Conservation (phyloP, 2,888 invertebrate genomes). For the Drosophila ustulata region DNA sequence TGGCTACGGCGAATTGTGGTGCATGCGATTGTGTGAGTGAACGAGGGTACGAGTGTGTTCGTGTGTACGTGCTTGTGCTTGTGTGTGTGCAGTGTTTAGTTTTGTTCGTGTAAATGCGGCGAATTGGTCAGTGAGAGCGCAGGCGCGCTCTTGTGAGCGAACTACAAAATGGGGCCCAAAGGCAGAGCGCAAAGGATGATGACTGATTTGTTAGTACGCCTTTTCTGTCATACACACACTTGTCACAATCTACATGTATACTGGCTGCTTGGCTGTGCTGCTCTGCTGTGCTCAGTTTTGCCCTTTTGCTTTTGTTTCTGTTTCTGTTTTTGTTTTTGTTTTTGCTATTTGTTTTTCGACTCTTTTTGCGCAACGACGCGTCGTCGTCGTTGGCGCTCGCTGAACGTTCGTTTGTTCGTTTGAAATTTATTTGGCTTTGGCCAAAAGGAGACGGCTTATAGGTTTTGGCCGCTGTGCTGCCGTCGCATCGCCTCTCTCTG, state of each 20-base stretch:
- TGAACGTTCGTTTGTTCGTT: slow-evolving; percentile 68
- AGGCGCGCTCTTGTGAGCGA: slow-evolving; percentile 61
- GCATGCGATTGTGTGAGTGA: slow-evolving; percentile 37
- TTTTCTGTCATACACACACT: slow-evolving; percentile 84
- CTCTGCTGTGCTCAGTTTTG: slow-evolving; percentile 41
- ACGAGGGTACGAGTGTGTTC: slow-evolving; percentile 3
- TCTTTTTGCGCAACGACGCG: slow-evolving; percentile 63
- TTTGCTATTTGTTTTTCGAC: slow-evolving; percentile 60
- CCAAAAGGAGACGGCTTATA: slow-evolving; percentile 84
- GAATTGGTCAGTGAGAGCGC: slow-evolving; percentile 66
- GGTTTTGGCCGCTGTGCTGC: slow-evolving; percentile 68
- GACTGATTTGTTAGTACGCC: slow-evolving; percentile 85
- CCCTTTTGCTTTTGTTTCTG: slow-evolving; percentile 19
- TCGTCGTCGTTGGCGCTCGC: slow-evolving; percentile 52
- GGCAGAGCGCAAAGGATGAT: slow-evolving; percentile 77
- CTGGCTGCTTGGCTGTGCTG: slow-evolving; percentile 35
- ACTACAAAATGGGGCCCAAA: slow-evolving; percentile 67
- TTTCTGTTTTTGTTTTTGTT: slow-evolving; percentile 54
- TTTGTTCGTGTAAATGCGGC: slow-evolving; percentile 49
- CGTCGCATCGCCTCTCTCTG: slow-evolving; percentile 59
- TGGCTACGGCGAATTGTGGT: slow-evolving; percentile 54
- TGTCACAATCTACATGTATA: slow-evolving; percentile 63
- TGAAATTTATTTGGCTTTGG: slow-evolving; percentile 84
- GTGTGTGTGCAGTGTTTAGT: slow-evolving; percentile 18
- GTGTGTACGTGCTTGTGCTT: slow-evolving; percentile 14